Evolutionary conservation across 2,113 vertebrate genomes (phyloP).

Genomic region (Alouatta palliata): DNA sequence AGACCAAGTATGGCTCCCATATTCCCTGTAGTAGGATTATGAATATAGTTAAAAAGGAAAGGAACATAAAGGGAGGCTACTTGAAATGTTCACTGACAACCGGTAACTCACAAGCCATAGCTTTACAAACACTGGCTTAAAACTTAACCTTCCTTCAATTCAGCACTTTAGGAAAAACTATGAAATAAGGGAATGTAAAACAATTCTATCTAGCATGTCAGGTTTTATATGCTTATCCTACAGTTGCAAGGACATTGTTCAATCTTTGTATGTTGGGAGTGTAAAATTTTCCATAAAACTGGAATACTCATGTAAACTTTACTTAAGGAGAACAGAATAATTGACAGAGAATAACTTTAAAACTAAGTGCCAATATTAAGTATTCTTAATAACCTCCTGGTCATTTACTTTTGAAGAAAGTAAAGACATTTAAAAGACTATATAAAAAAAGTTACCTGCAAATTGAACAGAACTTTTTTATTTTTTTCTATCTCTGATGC

Average conservation of each 20-base stretch:
- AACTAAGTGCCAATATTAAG: not conserved
- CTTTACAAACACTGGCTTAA: constrained; percentile 33
- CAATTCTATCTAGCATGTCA: not conserved
- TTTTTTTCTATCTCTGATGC: constrained; percentile 81
- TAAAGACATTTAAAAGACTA: constrained; percentile 15
- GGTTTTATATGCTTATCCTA: not conserved
- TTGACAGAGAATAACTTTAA: constrained; percentile 16
- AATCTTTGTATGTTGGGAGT: not conserved
- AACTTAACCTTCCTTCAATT: not conserved
- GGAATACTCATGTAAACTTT: not conserved
- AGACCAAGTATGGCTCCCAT: constrained; percentile 11
- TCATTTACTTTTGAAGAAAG: not conserved
- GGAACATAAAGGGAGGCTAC: not conserved
- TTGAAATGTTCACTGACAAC: constrained; percentile 14
- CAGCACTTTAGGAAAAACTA: constrained; percentile 13
- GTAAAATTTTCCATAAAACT: constrained; percentile 6
- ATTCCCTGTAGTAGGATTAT: not conserved
- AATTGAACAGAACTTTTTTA: constrained; percentile 69
- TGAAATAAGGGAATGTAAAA: constrained; percentile 35
- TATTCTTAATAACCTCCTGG: not conserved
- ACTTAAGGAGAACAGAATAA: constrained; percentile 46
- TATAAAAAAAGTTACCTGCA: constrained; percentile 82
- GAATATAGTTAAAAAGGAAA: not conserved
- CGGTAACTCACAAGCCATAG: not conserved
- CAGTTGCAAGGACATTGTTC: not conserved